A percentile compares a stretch with the other conserved stretches of the same genome.
phyloP scores from a whole-genome alignment of 2,797 vertebrate species.

The Luscinia megarhynchos region DNA sequence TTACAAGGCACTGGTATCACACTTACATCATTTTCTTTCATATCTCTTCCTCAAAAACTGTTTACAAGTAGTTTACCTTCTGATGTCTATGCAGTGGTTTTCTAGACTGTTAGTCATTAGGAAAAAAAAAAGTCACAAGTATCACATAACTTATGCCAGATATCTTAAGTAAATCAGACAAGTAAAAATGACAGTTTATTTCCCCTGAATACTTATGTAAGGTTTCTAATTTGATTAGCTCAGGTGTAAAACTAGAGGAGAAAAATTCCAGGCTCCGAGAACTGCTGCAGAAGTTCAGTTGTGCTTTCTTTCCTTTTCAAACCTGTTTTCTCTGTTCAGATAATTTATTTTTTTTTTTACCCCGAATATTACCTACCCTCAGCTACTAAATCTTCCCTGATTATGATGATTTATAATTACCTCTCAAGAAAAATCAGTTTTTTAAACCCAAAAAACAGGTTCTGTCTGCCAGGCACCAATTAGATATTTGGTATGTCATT shows the following conservation, averaged over 20 bases:
- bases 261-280: background rate
- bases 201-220: background rate
- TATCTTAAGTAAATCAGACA: background rate
- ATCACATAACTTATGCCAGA: background rate
- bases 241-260: background rate
- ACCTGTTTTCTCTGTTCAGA: background rate
- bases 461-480: background rate
- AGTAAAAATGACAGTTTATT: background rate
- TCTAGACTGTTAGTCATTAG: background rate
- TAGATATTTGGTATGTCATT: background rate
- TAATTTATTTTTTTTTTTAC: background rate
- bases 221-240: background rate
- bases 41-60: background rate
- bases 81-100: background rate
- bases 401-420: background rate
- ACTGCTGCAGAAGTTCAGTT: background rate
- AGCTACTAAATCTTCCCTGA: background rate
- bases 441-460: background rate
- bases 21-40: background rate
- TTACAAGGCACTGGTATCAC: background rate
- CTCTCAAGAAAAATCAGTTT: background rate
- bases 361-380: background rate
- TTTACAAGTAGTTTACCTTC: background rate
- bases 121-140: background rate
- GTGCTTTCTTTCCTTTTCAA: background rate